Percentiles rank a stretch among this genome's conserved stretches.
These are phyloP conservation scores for Chloroclysta siterata DNA, from an alignment of 2,888 invertebrate genomes.

Conservation along the genomic window DNA sequence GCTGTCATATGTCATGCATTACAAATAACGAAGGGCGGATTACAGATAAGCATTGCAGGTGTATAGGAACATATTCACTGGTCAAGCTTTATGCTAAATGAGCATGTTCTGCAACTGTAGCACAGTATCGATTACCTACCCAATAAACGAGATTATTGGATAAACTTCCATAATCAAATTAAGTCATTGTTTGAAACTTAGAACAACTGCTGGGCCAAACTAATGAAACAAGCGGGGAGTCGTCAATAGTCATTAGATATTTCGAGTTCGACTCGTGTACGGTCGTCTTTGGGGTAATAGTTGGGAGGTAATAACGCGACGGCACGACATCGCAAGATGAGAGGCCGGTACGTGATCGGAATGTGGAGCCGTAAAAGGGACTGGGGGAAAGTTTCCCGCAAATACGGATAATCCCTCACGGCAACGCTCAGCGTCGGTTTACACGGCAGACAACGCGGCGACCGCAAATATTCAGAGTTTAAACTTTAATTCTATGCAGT, in stretches of 20 bases:
- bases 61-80: not conserved
- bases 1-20: not conserved
- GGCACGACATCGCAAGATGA: constrained; percentile 74
- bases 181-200: constrained; percentile 27
- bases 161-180: constrained; percentile 31
- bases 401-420: constrained; percentile 72
- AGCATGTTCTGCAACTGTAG: constrained; percentile 2
- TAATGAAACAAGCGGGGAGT: constrained; percentile 34
- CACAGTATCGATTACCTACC: constrained; percentile 14
- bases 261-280: constrained; percentile 56
- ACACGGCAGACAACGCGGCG: constrained; percentile 59
- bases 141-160: constrained; percentile 19
- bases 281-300: constrained; percentile 62
- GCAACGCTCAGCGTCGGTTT: constrained; percentile 60
- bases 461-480: constrained; percentile 44
- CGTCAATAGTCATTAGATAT: constrained; percentile 49
- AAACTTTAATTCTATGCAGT: constrained; percentile 45
- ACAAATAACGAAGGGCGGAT: not conserved
- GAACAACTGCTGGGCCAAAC: constrained; percentile 26
- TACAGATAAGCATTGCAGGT: not conserved
- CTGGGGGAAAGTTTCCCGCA: constrained; percentile 55
- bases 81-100: not conserved
- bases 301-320: constrained; percentile 76
- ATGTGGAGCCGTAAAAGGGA: constrained; percentile 49
- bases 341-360: constrained; percentile 74